A percentile compares a stretch with the other conserved stretches of the same genome.
phyloP scores from a whole-genome alignment of 2,888 invertebrate genomes.

The Germaria angustata region DNA sequence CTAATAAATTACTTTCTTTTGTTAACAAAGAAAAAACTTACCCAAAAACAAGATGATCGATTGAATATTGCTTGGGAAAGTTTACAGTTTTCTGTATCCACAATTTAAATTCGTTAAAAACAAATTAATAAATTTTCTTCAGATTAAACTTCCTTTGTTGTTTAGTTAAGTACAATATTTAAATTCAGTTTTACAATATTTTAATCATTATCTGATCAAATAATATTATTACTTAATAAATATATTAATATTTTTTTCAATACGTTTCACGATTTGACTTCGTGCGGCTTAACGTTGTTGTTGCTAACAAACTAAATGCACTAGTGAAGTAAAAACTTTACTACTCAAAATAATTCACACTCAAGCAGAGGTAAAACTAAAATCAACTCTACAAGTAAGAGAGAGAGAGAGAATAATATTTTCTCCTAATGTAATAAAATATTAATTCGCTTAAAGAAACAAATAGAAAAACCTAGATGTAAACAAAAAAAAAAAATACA shows the following conservation, averaged over 20 bases:
- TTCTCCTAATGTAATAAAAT: constrained; percentile 19
- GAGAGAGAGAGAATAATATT: neutral
- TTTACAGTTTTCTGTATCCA: constrained; percentile 1
- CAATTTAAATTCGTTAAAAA: constrained; percentile 32
- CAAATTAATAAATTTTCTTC: constrained; percentile 14
- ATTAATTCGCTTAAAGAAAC: neutral
- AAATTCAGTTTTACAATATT: constrained; percentile 35
- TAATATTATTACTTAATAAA: constrained; percentile 39
- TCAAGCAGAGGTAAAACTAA: constrained; percentile 6
- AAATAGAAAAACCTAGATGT: constrained; percentile 65
- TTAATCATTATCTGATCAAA: constrained; percentile 26
- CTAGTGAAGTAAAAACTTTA: constrained; percentile 67
- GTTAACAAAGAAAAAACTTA: constrained; percentile 53
- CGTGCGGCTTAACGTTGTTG: constrained; percentile 69
- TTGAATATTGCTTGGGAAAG: constrained; percentile 48
- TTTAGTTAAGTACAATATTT: neutral
- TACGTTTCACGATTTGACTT: constrained; percentile 66
- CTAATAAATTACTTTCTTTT: constrained; percentile 7
- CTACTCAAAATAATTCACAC: constrained; percentile 12
- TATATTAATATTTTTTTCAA: constrained; percentile 16
- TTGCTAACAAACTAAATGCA: constrained; percentile 70
- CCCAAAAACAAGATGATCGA: constrained; percentile 53
- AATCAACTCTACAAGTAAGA: neutral
- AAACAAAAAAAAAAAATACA: constrained; percentile 15
- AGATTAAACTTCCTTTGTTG: constrained; percentile 7